Conservation (phyloP, 1,140 invertebrate species). For the Chrysomallon squamiferum region DNA sequence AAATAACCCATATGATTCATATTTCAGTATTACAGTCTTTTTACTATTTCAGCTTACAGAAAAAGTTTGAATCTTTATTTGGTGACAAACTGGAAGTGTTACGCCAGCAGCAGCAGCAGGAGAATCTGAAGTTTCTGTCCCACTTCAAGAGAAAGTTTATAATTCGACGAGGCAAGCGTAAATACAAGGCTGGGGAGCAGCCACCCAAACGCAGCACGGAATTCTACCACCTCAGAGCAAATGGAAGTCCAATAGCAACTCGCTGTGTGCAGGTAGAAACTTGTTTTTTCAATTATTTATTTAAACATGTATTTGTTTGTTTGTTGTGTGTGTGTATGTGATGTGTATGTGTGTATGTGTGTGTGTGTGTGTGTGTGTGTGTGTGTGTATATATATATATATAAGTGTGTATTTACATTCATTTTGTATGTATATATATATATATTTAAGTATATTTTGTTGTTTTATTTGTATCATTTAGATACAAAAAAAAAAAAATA, state of each 20-base stretch:
- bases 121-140: conserved; percentile 98
- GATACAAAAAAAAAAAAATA: too few species aligned
- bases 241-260: conserved; percentile 93
- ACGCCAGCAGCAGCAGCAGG: conserved; percentile 96
- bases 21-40: neutral
- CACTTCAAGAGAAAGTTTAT: conserved; percentile 97
- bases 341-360: too few species aligned
- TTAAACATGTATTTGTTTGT: neutral
- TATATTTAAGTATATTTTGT: too few species aligned
- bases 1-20: too few species aligned
- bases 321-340: too few species aligned
- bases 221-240: conserved; percentile 91
- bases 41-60: conserved; percentile 77
- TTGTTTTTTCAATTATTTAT: too few species aligned
- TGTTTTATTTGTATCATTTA: too few species aligned
- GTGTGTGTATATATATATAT: too few species aligned
- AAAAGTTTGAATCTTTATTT: conserved; percentile 96
- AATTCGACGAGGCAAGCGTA: conserved; percentile 87
- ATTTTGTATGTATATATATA: too few species aligned
- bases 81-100: conserved; percentile 96
- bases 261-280: conserved; percentile 83
- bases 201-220: conserved; percentile 76
- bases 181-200: conserved; percentile 24
- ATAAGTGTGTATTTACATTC: too few species aligned
- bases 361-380: neutral